phyloP scores from a whole-genome alignment of 2,113 vertebrate species.

The Ibidorhyncha struthersii region DNA sequence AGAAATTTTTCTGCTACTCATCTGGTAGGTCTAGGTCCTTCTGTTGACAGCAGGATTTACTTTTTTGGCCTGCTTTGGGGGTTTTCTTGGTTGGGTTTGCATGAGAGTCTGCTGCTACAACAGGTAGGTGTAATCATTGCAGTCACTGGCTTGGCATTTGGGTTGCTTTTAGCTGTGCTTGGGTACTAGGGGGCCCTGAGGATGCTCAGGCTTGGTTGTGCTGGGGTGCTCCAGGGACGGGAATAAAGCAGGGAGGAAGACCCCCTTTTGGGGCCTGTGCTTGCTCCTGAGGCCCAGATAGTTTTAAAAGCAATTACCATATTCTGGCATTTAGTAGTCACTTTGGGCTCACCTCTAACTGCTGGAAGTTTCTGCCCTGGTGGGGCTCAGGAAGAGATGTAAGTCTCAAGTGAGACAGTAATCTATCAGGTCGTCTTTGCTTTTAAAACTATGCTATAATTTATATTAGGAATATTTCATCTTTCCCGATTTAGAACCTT shows the following conservation, averaged over 20 bases:
- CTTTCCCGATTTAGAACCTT: neutral
- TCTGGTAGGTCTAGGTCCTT: neutral
- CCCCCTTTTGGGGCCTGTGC: fast-evolving
- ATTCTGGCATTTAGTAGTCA: neutral
- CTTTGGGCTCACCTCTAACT: neutral
- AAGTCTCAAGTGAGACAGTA: neutral
- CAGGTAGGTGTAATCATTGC: too few relatives aligned
- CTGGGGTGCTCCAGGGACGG: neutral
- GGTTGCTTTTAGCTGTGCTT: neutral
- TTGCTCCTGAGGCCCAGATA: neutral
- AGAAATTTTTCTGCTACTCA: neutral
- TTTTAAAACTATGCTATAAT: neutral
- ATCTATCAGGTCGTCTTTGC: neutral
- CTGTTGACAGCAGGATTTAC: neutral
- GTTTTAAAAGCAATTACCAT: neutral
- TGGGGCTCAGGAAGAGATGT: neutral
- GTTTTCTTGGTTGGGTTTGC: neutral
- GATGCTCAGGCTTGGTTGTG: neutral
- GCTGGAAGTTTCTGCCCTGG: neutral
- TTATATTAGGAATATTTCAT: neutral
- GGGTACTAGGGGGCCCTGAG: neutral
- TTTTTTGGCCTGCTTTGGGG: neutral
- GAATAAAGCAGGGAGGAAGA: neutral
- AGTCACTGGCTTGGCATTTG: neutral
- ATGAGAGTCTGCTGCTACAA: neutral